Evolutionary conservation across 2,113 vertebrate genomes (phyloP).

Genomic region (Chinchilla lanigera): DNA sequence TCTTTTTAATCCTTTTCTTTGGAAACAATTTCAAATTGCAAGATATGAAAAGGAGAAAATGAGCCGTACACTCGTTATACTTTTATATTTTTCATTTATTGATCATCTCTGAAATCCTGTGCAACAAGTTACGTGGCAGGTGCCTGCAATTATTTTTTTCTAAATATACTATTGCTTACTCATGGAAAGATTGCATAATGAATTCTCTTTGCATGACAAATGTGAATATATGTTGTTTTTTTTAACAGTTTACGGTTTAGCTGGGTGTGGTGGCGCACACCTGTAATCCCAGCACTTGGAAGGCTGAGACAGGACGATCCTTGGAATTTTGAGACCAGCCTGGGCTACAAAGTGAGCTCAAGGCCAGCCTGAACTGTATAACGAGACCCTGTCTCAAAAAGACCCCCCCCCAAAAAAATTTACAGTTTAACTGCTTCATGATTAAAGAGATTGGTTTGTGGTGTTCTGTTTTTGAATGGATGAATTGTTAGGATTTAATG

Average conservation of each 20-base stretch:
- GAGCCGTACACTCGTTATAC: background rate
- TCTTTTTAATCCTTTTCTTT: background rate
- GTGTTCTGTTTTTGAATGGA: background rate
- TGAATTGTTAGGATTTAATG: background rate
- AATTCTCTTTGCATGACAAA: background rate
- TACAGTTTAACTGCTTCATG: background rate
- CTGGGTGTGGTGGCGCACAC: too few relatives aligned
- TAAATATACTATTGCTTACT: background rate
- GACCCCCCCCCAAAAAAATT: too few relatives aligned
- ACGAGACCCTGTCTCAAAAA: too few relatives aligned
- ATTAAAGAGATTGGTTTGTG: background rate
- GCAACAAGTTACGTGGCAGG: background rate
- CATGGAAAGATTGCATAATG: background rate
- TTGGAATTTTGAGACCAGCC: too few relatives aligned
- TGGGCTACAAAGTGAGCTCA: too few relatives aligned
- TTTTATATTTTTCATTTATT: background rate
- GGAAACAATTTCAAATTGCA: background rate
- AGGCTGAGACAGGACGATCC: too few relatives aligned
- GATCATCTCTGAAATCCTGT: background rate
- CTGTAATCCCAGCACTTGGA: too few relatives aligned
- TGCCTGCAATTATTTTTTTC: background rate
- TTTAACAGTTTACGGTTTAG: conserved; percentile 13
- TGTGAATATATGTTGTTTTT: background rate
- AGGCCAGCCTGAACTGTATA: too few relatives aligned
- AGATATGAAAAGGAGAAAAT: background rate